These are phyloP conservation scores for Penelope pileata DNA, from an alignment of 2,113 vertebrate species.

Conservation along the genomic window DNA sequence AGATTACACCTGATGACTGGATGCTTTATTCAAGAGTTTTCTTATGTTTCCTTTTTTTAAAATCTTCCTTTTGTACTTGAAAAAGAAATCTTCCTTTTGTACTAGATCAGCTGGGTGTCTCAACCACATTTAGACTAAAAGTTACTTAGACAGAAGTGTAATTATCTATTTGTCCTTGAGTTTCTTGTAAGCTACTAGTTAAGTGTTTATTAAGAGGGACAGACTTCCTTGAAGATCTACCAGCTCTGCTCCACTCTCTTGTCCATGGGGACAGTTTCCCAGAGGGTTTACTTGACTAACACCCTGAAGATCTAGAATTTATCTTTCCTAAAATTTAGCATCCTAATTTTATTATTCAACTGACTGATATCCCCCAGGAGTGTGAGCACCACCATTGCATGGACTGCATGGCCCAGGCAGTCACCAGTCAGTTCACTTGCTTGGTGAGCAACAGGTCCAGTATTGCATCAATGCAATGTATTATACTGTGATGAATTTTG, in stretches of 20 bases:
- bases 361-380: too few relatives aligned
- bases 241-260: too few relatives aligned
- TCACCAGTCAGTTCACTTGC: too few relatives aligned
- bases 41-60: neutral
- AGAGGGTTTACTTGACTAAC: too few relatives aligned
- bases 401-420: too few relatives aligned
- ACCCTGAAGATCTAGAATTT: too few relatives aligned
- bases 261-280: too few relatives aligned
- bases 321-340: too few relatives aligned
- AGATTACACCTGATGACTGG: constrained; percentile 70
- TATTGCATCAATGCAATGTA: too few relatives aligned
- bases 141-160: neutral
- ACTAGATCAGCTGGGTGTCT: constrained; percentile 52
- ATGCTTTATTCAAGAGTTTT: constrained; percentile 50
- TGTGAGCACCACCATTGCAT: too few relatives aligned
- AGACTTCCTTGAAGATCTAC: neutral
- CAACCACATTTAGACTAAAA: constrained; percentile 31
- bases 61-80: constrained; percentile 33
- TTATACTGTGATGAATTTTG: neutral
- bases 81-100: constrained; percentile 30
- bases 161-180: constrained; percentile 40
- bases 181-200: neutral
- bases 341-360: too few relatives aligned
- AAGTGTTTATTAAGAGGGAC: neutral
- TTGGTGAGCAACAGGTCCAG: too few relatives aligned